Evolutionary conservation across 2,888 invertebrate genomes (phyloP), one percentile per base, ranked within the genome.

Genomic region (Caenorhabditis drosophilae): DNA sequence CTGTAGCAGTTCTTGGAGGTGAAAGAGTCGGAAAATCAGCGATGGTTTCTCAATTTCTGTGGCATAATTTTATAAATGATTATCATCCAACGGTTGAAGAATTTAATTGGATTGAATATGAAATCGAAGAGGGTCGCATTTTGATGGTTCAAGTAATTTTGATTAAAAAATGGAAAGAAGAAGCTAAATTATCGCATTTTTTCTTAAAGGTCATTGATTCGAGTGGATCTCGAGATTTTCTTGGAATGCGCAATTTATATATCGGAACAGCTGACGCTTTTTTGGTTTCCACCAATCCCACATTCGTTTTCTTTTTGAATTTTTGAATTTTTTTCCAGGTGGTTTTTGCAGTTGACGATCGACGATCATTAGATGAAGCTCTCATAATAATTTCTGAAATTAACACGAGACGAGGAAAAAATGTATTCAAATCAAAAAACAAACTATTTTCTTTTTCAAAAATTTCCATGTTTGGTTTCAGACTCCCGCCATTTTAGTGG

Each of bases 41-140:
- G 7, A 63, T 82, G 51, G 80, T 82, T 16, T 76, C 74, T 11
- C 82, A 82, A 45, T 82, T 80, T 54, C 56, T 82, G n/a, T 82
- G 79, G 80, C 70, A 73, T 22, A 68, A 61, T 27, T 81, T 79
- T 55, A 56, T 81, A 12, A 46, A 49, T 26, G 78, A 79, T 11
- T 82, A 83, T 62, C 58, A 63, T n/a, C 77, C 82, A 6, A 82
- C 82, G 0, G 78, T 83, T 1, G 82, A 82, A 57, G 83, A 83
- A 48, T 83, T 83, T 61, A 77, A 83, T 60, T 83, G 82, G 83
- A 73, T 83, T 41, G 83, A 83, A 57, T 83, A 83, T 62, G 83
- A 79, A 25, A 45, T 67, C 9, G 67, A 67, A 20, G 62, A 68
- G 38, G 67, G 62, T 15, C 25, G 51, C 11, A 51, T 55, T 23